Evolutionary conservation across 2,888 invertebrate species (phyloP).

Genomic region (Acronicta alni): DNA sequence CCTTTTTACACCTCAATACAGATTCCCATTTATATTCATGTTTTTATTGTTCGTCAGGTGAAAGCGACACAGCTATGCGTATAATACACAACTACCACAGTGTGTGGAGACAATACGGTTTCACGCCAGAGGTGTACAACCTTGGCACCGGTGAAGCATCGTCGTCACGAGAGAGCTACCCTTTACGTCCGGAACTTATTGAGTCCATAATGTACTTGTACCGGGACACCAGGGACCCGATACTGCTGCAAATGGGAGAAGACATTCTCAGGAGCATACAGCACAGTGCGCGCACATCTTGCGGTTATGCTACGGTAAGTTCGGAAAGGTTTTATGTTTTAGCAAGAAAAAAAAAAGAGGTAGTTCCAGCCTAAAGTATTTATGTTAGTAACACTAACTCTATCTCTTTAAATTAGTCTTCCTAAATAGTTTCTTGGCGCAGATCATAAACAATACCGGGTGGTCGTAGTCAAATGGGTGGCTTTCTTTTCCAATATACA

Average conservation of each 20-base stretch:
- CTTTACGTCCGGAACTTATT: conserved; percentile 97
- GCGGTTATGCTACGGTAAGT: conserved; percentile 98
- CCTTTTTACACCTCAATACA: no score
- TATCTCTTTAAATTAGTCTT: no score
- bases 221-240: conserved; percentile 97
- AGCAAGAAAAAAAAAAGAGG: no score
- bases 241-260: conserved; percentile 96
- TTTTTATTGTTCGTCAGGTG: conserved; percentile 89
- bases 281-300: conserved; percentile 96
- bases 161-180: conserved; percentile 95
- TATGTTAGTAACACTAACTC: no score
- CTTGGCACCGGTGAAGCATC: conserved; percentile 96
- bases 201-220: conserved; percentile 99
- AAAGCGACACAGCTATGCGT: conserved; percentile 96
- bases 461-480: no score
- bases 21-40: background rate
- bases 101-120: conserved; percentile 99
- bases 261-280: conserved; percentile 98
- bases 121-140: conserved; percentile 99
- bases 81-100: conserved; percentile 98
- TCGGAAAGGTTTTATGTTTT: background rate
- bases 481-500: no score
- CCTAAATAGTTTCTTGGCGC: no score
- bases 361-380: no score
- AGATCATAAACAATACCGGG: no score